A percentile compares a stretch with the other conserved stretches of the same genome.
phyloP scores from a whole-genome alignment of 2,888 invertebrate species.

The Drosophila histrio region DNA sequence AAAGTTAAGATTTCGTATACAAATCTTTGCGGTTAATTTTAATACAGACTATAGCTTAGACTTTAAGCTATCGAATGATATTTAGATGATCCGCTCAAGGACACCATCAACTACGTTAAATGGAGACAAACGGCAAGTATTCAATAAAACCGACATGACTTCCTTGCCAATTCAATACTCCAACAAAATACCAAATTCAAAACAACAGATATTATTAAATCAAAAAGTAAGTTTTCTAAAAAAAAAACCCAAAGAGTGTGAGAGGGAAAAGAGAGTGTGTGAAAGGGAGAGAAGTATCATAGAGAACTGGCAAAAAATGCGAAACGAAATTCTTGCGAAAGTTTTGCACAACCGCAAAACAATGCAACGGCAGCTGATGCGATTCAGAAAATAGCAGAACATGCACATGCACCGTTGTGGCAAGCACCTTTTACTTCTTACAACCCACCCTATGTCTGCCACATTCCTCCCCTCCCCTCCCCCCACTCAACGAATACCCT shows the following conservation, averaged over 20 bases:
- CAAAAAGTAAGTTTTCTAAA: background rate
- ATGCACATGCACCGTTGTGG: background rate
- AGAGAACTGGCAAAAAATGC: constrained; percentile 3
- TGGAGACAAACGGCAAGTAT: no score
- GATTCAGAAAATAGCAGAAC: constrained; percentile 4
- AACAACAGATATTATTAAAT: background rate
- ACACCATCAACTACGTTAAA: no score
- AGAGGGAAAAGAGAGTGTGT: no score
- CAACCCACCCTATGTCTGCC: background rate
- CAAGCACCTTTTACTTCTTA: constrained; percentile 3
- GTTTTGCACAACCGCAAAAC: constrained; percentile 36
- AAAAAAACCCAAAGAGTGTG: background rate
- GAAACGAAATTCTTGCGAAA: constrained; percentile 19
- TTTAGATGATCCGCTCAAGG: no score
- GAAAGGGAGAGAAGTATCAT: background rate
- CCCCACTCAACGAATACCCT: background rate
- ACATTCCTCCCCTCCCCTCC: background rate
- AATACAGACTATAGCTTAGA: no score
- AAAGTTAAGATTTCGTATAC: no score
- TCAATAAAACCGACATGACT: no score
- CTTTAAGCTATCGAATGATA: no score
- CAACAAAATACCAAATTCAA: background rate
- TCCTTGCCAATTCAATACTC: no score
- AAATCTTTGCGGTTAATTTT: no score
- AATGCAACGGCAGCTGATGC: constrained; percentile 43